Evolutionary conservation across 2,113 vertebrate species (phyloP).

Genomic region (Meriones unguiculatus): DNA sequence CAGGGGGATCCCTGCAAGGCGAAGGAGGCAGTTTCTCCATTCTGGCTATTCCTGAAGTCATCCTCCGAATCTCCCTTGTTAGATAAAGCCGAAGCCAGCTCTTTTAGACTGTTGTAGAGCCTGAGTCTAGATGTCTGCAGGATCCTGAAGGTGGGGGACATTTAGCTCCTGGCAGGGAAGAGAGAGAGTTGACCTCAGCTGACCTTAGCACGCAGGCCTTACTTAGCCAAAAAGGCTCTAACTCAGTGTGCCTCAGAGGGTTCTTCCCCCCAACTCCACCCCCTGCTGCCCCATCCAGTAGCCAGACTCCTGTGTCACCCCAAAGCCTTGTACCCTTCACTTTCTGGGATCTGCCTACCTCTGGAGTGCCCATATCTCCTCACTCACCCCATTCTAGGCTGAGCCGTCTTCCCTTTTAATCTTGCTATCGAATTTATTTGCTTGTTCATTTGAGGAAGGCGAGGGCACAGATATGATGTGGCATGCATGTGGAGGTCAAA

Average conservation of each 20-base stretch:
- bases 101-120: not conserved
- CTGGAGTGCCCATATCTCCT: not conserved
- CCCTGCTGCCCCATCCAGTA: not conserved
- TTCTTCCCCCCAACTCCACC: not conserved
- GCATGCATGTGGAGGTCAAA: too few species aligned
- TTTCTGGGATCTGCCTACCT: not conserved
- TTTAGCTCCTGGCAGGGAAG: not conserved
- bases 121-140: not conserved
- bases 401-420: not conserved
- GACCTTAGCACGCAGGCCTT: not conserved
- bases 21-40: not conserved
- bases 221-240: not conserved
- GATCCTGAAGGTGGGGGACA: not conserved
- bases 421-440: not conserved
- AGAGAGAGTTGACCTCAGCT: not conserved
- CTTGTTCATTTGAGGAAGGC: not conserved
- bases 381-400: not conserved
- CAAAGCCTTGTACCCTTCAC: not conserved
- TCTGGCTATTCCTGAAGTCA: not conserved
- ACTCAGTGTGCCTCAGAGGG: not conserved
- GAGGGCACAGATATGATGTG: accelerated
- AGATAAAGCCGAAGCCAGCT: not conserved
- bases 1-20: not conserved
- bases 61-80: not conserved
- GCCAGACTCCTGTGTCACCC: not conserved